Evolutionary conservation across 35 echinoderm and acorn worm genomes (phyloP).

Genomic region (Apostichopus parvimensis): DNA sequence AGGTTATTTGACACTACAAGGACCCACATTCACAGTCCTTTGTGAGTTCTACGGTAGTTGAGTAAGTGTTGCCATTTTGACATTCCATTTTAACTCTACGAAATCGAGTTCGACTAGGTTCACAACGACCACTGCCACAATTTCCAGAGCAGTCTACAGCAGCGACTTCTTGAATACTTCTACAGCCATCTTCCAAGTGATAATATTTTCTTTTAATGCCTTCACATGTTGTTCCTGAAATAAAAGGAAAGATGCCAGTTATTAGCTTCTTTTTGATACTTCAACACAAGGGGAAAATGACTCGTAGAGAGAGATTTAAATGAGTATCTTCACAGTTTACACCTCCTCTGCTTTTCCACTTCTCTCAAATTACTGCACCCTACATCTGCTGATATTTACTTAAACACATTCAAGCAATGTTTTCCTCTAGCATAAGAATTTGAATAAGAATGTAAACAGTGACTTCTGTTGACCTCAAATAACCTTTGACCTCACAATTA

Average conservation of each 20-base stretch:
- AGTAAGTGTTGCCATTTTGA: slow-evolving; percentile 53
- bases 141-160: slow-evolving; percentile 64
- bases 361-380: neutral
- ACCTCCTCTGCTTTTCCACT: neutral
- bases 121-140: slow-evolving; percentile 80
- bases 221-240: slow-evolving; percentile 80
- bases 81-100: slow-evolving; percentile 72
- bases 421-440: neutral
- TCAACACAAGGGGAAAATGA: neutral
- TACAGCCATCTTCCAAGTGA: slow-evolving; percentile 65
- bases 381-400: neutral
- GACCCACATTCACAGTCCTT: slow-evolving; percentile 76
- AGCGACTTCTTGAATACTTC: slow-evolving; percentile 55
- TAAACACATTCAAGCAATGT: neutral
- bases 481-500: too few species aligned
- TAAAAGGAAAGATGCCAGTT: too few species aligned
- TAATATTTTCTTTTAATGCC: slow-evolving; percentile 27
- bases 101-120: slow-evolving; percentile 59
- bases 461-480: too few species aligned
- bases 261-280: too few species aligned
- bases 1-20: slow-evolving; percentile 54
- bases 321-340: neutral
- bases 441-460: neutral
- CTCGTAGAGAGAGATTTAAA: neutral
- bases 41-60: slow-evolving; percentile 51